phyloP scores from a whole-genome alignment of 1,140 invertebrate genomes.

The Protaetia brevitarsis region DNA sequence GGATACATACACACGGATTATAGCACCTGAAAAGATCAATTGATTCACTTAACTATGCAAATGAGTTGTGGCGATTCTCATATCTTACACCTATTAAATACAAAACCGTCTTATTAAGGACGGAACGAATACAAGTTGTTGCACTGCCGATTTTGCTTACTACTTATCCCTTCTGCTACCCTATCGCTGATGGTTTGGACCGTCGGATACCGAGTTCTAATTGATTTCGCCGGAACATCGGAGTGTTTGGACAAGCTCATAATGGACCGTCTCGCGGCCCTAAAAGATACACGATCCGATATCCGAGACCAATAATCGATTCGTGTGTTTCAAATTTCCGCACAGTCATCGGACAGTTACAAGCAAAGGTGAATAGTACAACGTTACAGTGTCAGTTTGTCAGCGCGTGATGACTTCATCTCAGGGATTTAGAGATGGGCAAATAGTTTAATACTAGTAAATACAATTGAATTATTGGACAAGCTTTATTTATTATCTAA shows the following conservation, averaged over 20 bases:
- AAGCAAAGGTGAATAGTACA: constrained; percentile 37
- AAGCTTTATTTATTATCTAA: neutral
- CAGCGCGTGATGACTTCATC: constrained; percentile 33
- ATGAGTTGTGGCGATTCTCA: neutral
- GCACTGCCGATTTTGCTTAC: too few species aligned
- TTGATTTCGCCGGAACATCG: constrained; percentile 34
- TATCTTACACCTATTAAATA: neutral
- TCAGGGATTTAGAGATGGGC: neutral
- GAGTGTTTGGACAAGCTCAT: constrained; percentile 38
- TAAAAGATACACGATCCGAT: constrained; percentile 41
- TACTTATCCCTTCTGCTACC: too few species aligned
- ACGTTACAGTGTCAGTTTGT: constrained; percentile 36
- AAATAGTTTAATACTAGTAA: constrained; percentile 17
- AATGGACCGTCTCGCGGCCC: constrained; percentile 38
- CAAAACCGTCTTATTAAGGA: neutral
- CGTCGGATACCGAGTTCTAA: constrained; percentile 28
- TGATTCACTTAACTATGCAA: neutral
- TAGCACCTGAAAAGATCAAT: too few species aligned
- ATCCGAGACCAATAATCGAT: constrained; percentile 39
- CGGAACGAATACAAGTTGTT: too few species aligned
- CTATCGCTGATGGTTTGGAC: too few species aligned
- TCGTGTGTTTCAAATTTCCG: constrained; percentile 37
- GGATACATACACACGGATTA: too few species aligned
- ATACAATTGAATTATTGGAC: neutral
- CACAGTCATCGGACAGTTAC: constrained; percentile 40